Evolutionary conservation across 37 sponge, comb jelly and placozoan species (phyloP).

Genomic region (Eunapius fragilis): DNA sequence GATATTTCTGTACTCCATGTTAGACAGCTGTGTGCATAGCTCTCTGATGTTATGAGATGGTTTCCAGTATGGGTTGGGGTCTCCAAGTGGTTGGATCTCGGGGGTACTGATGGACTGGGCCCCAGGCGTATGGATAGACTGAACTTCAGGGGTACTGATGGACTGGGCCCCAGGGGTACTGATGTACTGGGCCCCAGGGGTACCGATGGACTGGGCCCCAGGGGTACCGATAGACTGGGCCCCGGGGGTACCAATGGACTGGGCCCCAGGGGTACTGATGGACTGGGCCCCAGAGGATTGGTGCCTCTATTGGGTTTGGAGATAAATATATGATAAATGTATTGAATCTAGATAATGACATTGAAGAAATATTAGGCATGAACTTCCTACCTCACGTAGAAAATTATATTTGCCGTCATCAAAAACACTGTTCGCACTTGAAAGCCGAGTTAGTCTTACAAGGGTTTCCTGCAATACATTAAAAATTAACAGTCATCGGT

Average conservation of each 20-base stretch:
- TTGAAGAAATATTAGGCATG: background rate
- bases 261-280: background rate
- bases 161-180: background rate
- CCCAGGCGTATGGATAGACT: too few relatives aligned
- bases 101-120: too few relatives aligned
- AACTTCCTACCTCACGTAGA: background rate
- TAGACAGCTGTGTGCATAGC: background rate
- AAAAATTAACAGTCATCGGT: background rate
- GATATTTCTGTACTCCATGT: background rate
- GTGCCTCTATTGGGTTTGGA: too few relatives aligned
- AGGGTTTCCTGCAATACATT: background rate
- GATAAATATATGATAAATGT: too few relatives aligned
- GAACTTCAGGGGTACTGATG: too few relatives aligned
- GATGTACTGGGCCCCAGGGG: too few relatives aligned
- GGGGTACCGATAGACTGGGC: too few relatives aligned
- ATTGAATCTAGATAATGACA: background rate
- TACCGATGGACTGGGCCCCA: background rate
- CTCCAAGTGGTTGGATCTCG: background rate
- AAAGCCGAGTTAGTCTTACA: background rate
- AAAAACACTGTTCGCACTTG: background rate
- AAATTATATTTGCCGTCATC: background rate
- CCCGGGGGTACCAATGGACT: too few relatives aligned
- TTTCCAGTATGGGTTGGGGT: background rate
- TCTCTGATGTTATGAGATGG: background rate
- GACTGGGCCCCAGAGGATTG: too few relatives aligned